Base-by-base conservation (phyloP, 2,797 vertebrate species). In the Aulostomus chinensis region DNA sequence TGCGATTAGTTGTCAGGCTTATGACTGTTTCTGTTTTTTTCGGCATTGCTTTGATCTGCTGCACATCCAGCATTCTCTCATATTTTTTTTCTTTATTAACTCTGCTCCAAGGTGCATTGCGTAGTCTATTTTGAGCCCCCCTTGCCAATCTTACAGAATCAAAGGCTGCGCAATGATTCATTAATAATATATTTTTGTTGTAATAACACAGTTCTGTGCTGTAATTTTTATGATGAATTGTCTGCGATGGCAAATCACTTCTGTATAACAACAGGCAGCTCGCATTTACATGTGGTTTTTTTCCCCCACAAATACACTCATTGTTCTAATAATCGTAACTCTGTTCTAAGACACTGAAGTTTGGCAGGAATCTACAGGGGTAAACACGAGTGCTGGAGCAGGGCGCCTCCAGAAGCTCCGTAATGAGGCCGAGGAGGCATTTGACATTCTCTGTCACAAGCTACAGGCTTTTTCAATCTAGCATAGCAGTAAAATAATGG, bases 31-130 rank as follows among this genome's bases (percentile, higher is more conserved):
- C 34, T 11, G 36, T 10, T 30, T 47, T 36, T 22, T 36, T 25
- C 33, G 54, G 36, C 49, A 20, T 49, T 12, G 56, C 63, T 74
- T 78, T 85, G 61, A 78, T 70, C 60, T 50, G 41, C 55, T 17
- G 59, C 59, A 26, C 45, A 65, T 57, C 33, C 42, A 59, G 20
- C 8, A 14, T 40, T 49, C 40, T 41, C 37, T 33, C 16, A 14
- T 41, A 12, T 41, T 48, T 56, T 26, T 37, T 34, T 20, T 13
- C 30, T 29, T 36, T 45, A 36, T 41, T 35, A 51, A 64, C 30
- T 11, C 41, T 14, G 40, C 57, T 58, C 49, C 33, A 15, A 59
- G 53, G 21, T 31, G 42, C 37, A 15, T 43, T 4, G n/a, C 30
- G 2, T 13, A 2, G 43, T 67, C 73, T 79, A 65, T 74, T 78